A percentile compares a stretch with the other conserved stretches of the same genome.
phyloP scores from a whole-genome alignment of 2,797 vertebrate species.

The Selene dorsalis region DNA sequence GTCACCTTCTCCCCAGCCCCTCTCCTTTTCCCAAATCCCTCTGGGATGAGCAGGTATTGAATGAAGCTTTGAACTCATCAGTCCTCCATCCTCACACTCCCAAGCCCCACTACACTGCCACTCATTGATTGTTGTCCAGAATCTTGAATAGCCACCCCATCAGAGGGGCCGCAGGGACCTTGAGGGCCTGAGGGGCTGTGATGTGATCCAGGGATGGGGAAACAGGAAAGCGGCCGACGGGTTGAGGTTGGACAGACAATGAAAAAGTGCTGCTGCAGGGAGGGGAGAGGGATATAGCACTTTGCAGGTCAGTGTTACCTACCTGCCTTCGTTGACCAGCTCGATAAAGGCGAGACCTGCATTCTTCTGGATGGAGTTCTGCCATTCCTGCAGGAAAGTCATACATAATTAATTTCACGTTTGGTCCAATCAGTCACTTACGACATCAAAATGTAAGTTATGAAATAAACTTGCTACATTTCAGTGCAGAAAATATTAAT shows the following conservation, averaged over 20 bases:
- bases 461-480: conserved; percentile 2
- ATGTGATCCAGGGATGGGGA: conserved; percentile 40
- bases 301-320: conserved; percentile 45
- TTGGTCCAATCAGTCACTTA: not conserved
- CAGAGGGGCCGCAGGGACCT: conserved; percentile 39
- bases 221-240: conserved; percentile 47
- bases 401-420: not conserved
- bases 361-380: conserved; percentile 98
- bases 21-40: conserved; percentile 63
- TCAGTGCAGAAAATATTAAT: not conserved
- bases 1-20: conserved; percentile 66
- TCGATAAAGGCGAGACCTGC: conserved; percentile 95
- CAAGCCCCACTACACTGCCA: conserved; percentile 48
- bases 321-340: conserved; percentile 96
- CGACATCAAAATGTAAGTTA: not conserved
- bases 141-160: conserved; percentile 59
- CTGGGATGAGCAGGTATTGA: conserved; percentile 76
- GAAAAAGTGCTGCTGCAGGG: conserved; percentile 42
- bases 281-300: not conserved
- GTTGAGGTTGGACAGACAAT: conserved; percentile 55
- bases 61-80: conserved; percentile 76
- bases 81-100: conserved; percentile 59
- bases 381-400: conserved; percentile 88
- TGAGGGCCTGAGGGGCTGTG: conserved; percentile 15
- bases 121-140: conserved; percentile 73